A percentile compares a stretch with the other conserved stretches of the same genome.
Evolutionary conservation across 2,797 vertebrate genomes (phyloP).

Genomic region (Myripristis murdjan): DNA sequence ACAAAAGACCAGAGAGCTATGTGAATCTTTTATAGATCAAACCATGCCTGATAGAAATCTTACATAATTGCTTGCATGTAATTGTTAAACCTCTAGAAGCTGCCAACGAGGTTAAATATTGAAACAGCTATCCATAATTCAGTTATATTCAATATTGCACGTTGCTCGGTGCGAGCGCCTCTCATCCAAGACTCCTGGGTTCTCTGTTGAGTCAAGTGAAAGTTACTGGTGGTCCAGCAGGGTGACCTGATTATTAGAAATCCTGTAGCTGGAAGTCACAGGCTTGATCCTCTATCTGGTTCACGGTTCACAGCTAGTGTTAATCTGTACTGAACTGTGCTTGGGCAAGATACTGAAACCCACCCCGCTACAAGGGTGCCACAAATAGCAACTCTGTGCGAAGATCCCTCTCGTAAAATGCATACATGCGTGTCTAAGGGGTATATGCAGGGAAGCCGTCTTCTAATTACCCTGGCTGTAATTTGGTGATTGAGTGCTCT

Average conservation of each 20-base stretch:
- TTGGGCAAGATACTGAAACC: slow-evolving; percentile 51
- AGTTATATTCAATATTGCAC: slow-evolving; percentile 48
- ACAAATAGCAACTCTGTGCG: slow-evolving; percentile 14
- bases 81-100: slow-evolving; percentile 44
- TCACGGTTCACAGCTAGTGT: slow-evolving; percentile 55
- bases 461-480: slow-evolving; percentile 51
- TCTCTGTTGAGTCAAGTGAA: slow-evolving; percentile 41
- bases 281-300: slow-evolving; percentile 49
- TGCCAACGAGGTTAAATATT: slow-evolving; percentile 57
- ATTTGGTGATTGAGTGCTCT: slow-evolving; percentile 52
- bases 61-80: slow-evolving; percentile 29
- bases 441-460: slow-evolving; percentile 28
- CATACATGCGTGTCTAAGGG: slow-evolving; percentile 36
- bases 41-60: slow-evolving; percentile 41
- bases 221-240: slow-evolving; percentile 57
- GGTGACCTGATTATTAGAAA: slow-evolving; percentile 70
- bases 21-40: slow-evolving; percentile 63
- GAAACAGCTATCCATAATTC: slow-evolving; percentile 59
- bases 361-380: neutral
- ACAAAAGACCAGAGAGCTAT: slow-evolving; percentile 38
- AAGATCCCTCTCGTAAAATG: slow-evolving; percentile 34
- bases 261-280: slow-evolving; percentile 46
- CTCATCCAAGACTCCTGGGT: slow-evolving; percentile 56
- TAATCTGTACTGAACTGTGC: slow-evolving; percentile 64
- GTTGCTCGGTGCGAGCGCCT: slow-evolving; percentile 9